Conservation (phyloP, 2,113 vertebrate species). For the Acanthisitta chloris region DNA sequence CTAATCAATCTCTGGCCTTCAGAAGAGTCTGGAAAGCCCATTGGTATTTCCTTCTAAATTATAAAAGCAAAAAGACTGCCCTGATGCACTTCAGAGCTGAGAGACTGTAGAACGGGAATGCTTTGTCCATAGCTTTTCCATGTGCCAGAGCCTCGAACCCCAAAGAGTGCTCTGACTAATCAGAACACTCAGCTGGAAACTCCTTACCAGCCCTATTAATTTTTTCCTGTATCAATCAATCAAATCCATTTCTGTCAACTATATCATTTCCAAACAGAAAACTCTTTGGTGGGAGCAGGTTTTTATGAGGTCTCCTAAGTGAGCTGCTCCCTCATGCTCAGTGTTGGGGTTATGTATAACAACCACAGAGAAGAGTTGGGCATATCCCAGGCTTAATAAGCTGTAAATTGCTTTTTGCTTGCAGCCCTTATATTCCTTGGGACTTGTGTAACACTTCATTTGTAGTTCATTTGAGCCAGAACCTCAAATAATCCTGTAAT, state of each 20-base stretch:
- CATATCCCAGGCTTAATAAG: not conserved
- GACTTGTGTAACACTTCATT: not conserved
- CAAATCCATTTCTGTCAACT: not conserved
- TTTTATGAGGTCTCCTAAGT: not conserved
- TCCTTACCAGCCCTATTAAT: not conserved
- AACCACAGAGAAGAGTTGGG: not conserved
- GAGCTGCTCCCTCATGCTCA: not conserved
- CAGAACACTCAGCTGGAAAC: not conserved
- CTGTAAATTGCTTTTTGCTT: not conserved
- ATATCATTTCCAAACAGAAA: not conserved
- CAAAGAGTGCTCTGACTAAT: not conserved
- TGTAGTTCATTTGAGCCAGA: not conserved
- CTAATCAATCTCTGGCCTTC: not conserved
- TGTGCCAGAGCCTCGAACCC: not conserved
- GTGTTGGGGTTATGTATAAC: not conserved
- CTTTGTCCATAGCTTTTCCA: not conserved
- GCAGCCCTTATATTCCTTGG: not conserved
- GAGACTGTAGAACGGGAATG: not conserved
- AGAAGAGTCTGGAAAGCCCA: not conserved
- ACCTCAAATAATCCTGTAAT: too few species aligned
- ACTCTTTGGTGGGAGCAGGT: not conserved
- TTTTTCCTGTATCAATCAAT: too few species aligned
- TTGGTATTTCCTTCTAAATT: not conserved
- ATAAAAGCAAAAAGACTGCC: not conserved
- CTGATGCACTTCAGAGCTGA: not conserved